Evolutionary conservation across 1,140 invertebrate genomes (phyloP).

Genomic region (Pachypeltis micranthus): DNA sequence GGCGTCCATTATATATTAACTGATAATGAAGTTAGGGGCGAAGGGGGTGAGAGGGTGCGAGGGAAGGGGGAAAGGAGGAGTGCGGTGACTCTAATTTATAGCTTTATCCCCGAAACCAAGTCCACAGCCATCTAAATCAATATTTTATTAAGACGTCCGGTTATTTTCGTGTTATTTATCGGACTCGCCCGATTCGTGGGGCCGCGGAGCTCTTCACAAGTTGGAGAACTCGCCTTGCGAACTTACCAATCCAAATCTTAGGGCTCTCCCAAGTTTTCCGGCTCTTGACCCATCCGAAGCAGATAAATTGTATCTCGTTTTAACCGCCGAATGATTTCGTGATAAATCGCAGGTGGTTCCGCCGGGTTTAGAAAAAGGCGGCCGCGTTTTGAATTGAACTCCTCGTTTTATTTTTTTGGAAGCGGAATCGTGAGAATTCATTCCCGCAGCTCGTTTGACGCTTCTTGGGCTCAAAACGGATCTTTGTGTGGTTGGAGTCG

Average conservation of each 20-base stretch:
- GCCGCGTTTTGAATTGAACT: no score
- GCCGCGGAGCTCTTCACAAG: background rate
- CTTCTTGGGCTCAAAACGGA: no score
- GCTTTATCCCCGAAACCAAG: constrained; percentile 13
- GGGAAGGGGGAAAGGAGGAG: no score
- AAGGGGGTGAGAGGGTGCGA: no score
- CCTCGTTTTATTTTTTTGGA: no score
- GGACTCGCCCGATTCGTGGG: background rate
- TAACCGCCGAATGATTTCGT: background rate
- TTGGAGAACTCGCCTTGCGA: background rate
- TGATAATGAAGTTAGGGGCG: constrained; percentile 14
- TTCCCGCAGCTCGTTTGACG: no score
- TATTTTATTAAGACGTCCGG: constrained; percentile 17
- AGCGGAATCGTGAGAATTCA: no score
- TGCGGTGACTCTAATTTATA: no score
- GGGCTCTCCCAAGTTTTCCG: background rate
- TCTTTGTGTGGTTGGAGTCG: no score
- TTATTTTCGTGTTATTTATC: constrained; percentile 13
- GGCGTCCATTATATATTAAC: constrained; percentile 15
- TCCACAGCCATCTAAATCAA: constrained; percentile 16
- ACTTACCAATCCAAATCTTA: background rate
- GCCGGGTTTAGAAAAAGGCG: no score
- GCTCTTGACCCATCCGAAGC: background rate
- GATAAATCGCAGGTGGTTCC: background rate
- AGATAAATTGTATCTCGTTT: background rate